Conservation (phyloP, 1,140 invertebrate species). For the Panulirus ornatus region DNA sequence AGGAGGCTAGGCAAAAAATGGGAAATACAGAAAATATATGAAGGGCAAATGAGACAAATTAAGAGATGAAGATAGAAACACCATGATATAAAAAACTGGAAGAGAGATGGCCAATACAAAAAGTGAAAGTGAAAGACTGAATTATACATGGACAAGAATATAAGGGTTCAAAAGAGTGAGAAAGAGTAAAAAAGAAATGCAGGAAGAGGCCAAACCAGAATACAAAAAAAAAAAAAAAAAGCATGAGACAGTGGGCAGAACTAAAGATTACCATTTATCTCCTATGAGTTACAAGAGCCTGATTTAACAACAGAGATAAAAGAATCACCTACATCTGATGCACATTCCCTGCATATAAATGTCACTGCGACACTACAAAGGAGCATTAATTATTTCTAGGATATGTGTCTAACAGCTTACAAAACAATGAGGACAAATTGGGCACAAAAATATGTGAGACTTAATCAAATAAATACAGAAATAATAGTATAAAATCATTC, state of each 20-base stretch:
- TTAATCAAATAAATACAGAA: background rate
- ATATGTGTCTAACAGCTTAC: background rate
- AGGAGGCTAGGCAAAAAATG: no score
- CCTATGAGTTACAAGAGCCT: background rate
- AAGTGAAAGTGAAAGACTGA: no score
- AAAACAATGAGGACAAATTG: background rate
- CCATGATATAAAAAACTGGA: background rate
- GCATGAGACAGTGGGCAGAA: background rate
- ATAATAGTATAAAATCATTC: background rate
- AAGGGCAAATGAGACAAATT: background rate
- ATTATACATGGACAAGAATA: no score
- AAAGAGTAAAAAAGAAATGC: background rate
- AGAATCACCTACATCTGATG: background rate
- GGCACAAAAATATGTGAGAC: background rate
- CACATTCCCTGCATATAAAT: background rate
- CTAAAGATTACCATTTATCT: background rate
- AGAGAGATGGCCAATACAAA: background rate
- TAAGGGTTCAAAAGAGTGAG: background rate
- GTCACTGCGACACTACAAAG: conserved; percentile 21
- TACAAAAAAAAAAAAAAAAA: background rate
- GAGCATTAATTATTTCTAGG: conserved; percentile 8
- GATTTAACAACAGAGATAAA: background rate
- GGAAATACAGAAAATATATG: background rate
- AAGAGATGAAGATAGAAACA: background rate
- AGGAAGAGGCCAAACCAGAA: background rate